Base-by-base conservation (phyloP, 2,888 invertebrate genomes). In the Tachina fera region DNA sequence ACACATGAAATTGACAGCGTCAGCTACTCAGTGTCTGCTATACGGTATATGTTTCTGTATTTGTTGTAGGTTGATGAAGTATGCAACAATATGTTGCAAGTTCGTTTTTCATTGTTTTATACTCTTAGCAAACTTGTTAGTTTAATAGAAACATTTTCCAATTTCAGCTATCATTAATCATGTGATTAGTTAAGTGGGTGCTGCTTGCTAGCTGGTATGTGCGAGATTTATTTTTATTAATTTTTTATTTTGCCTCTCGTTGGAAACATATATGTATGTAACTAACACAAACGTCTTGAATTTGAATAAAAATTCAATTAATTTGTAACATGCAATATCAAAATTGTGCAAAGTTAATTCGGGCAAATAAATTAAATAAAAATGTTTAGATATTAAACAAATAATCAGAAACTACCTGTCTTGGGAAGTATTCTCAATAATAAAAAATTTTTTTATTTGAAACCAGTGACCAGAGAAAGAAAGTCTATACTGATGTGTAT, bases 1-100 rank as follows among this genome's bases (percentile, higher is more conserved):
- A 89, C 91, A 89, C 87, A 87, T 89, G 89, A 89, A 89, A 91
- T 91, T 91, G 91, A 90, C 90, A 90, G 90, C 83, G 63, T 80
- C 84, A 82, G 81, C 70, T 75, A 82, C 83, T 72, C 81, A 77
- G 14, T 47, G 47, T 14, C 76, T 31, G 13, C 31, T 31, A 31
- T 22, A 22, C n/a, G 9, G 1, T 13, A 14, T 14, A 60, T 16
- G n/a, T 14, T 5, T 58, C 3, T 51, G 31, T 11, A 5, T 19
- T 68, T 51, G 19, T 13, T 68, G 67, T 60, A 41, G 47, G 0
- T 53, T 47, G 43, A 49, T 45, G 14, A 68, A 56, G 58, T 71
- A 5, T 43, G 72, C 70, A 45, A 49, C 86, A 85, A 83, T 72
- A 88, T 83, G 85, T 86, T 79, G 85, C 83, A 77, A 79, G 77